phyloP scores from a whole-genome alignment of 2,113 vertebrate species.

The Otolemur garnettii region DNA sequence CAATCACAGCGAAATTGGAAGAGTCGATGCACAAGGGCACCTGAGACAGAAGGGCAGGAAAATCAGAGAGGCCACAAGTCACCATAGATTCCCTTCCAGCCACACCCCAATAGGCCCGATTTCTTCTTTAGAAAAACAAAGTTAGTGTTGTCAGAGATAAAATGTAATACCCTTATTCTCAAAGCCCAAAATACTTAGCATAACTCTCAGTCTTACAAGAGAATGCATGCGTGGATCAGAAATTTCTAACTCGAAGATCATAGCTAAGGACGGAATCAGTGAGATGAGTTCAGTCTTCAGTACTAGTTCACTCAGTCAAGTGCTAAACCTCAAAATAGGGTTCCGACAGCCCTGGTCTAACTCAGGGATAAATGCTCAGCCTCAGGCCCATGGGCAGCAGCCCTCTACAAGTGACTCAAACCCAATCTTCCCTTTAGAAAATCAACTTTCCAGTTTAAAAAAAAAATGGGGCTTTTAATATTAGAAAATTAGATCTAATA shows the following conservation, averaged over 20 bases:
- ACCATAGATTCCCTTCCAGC: background rate
- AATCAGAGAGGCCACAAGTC: background rate
- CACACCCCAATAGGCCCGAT: background rate
- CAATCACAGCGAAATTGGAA: constrained; percentile 96
- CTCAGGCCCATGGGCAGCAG: background rate
- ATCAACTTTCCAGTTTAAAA: background rate
- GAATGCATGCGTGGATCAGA: background rate
- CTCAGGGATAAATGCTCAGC: background rate
- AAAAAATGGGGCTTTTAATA: background rate
- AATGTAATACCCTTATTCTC: background rate
- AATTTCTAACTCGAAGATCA: background rate
- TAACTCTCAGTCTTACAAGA: background rate
- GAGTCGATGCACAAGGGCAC: constrained; percentile 98
- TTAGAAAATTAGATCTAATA: background rate
- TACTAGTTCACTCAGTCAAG: background rate
- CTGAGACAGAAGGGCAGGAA: constrained; percentile 82
- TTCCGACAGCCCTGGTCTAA: background rate
- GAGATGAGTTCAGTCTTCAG: background rate
- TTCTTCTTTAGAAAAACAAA: background rate
- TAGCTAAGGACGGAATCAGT: background rate
- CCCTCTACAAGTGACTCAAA: constrained; percentile 15
- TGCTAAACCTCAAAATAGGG: background rate
- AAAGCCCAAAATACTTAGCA: background rate
- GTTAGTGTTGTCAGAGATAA: background rate
- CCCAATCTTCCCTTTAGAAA: constrained; percentile 38